These are phyloP conservation scores for Malacoctenus gilli DNA, from an alignment of 2,797 vertebrate species.

Conservation along the genomic window DNA sequence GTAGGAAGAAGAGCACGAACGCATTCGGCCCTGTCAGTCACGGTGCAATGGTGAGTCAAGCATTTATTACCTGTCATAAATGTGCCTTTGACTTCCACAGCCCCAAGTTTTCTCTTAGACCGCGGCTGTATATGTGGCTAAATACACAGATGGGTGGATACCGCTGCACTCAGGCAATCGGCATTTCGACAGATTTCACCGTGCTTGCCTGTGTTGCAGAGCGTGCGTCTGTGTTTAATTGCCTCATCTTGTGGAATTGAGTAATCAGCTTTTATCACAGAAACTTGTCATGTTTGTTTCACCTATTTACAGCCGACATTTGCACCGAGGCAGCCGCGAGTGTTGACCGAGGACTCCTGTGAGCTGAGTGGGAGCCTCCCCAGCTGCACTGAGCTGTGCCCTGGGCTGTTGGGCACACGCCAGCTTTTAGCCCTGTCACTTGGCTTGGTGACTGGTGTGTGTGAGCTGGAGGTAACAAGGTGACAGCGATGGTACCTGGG, in stretches of 20 bases:
- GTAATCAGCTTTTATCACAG: not conserved
- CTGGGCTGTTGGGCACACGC: conserved; percentile 46
- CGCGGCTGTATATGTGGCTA: not conserved
- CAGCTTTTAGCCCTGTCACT: conserved; percentile 50
- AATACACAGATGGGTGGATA: not conserved
- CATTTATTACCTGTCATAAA: conserved; percentile 5
- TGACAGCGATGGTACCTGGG: conserved; percentile 70
- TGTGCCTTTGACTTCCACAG: too few species aligned
- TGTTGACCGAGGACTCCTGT: conserved; percentile 26
- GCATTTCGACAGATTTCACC: not conserved
- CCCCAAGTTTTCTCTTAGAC: too few species aligned
- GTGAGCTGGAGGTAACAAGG: conserved; percentile 63
- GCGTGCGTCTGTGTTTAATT: too few species aligned
- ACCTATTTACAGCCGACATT: conserved; percentile 13
- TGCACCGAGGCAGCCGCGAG: conserved; percentile 13
- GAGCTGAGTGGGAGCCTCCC: conserved; percentile 38
- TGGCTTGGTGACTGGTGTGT: conserved; percentile 59
- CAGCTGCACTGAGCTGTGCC: conserved; percentile 42
- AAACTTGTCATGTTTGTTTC: not conserved
- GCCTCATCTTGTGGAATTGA: too few species aligned
- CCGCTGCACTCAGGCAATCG: not conserved
- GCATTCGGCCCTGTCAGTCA: too few species aligned
- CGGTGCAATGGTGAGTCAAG: not conserved
- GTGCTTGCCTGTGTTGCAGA: too few species aligned
- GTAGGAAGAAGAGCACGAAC: too few species aligned